A percentile compares a stretch with the other conserved stretches of the same genome.
Evolutionary conservation across 2,888 invertebrate genomes (phyloP).

Genomic region (Spicauda simplicius): DNA sequence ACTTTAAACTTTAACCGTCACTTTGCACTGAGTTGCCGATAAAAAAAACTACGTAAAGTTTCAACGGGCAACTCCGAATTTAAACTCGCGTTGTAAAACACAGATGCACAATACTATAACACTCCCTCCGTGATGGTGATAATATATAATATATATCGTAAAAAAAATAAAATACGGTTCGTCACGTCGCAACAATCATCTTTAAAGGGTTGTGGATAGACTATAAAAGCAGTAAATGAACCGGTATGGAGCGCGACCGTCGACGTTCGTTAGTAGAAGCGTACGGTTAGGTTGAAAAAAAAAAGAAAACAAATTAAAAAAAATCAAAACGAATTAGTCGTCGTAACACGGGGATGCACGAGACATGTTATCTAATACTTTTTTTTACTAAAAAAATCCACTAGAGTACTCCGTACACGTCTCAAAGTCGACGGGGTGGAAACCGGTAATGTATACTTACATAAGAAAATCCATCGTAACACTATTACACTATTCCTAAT

Average conservation of each 20-base stretch:
- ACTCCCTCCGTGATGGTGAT: constrained; percentile 67
- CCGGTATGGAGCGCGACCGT: constrained; percentile 63
- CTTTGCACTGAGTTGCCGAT: constrained; percentile 53
- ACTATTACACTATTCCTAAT: constrained; percentile 39
- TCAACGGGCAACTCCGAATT: constrained; percentile 51
- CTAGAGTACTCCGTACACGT: constrained; percentile 45
- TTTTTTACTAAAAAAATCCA: constrained; percentile 48
- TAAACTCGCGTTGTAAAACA: constrained; percentile 70
- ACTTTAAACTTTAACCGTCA: constrained; percentile 44
- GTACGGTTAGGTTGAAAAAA: constrained; percentile 66
- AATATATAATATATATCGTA: not conserved
- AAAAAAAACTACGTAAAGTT: constrained; percentile 12
- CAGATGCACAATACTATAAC: constrained; percentile 83
- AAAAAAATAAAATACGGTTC: constrained; percentile 51
- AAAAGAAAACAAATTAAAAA: constrained; percentile 35
- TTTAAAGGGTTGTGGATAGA: constrained; percentile 81
- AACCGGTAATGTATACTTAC: constrained; percentile 56
- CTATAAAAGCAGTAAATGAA: constrained; percentile 55
- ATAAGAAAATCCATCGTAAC: constrained; percentile 42
- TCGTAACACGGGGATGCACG: constrained; percentile 80
- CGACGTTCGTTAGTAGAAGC: constrained; percentile 79
- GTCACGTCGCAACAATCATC: constrained; percentile 74
- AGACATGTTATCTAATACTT: constrained; percentile 52
- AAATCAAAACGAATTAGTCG: constrained; percentile 56
- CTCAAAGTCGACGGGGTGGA: constrained; percentile 46